Base-by-base conservation (phyloP, 2,113 vertebrate species). In the Fulmarus glacialis region DNA sequence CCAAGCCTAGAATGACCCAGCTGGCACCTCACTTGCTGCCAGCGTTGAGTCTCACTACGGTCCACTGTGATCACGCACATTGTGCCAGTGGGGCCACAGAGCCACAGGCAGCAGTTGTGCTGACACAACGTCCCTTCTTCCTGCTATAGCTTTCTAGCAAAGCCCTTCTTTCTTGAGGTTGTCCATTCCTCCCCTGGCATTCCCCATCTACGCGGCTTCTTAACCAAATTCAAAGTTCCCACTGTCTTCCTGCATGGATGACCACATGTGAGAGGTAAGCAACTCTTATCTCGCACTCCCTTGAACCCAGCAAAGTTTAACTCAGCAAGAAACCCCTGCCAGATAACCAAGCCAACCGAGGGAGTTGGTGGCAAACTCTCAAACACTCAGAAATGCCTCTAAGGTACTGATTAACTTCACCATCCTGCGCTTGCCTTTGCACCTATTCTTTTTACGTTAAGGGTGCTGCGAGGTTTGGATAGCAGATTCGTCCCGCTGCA, bases 201-300 rank as follows among this genome's bases (percentile, higher is more conserved):
- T 5, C 18, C 18, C 6, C 14, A 13, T 24, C 32, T 52, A 6
- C 9, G 17, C 5, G 2, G 11, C 45, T 66, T 60, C 55, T 38
- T 18, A 45, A 47, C 42, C n/a, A 21, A 9, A 32, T 70, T 30
- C 12, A 1, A 30, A 8, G 6, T 27, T 82, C 15, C 12, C 3
- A 2, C 12, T 73, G 22, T 3, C 7, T 9, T 34, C 34, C 52
- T 16, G 11, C 12, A 20, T 2, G 0, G 9, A 4, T 12, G 30
- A 47, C 11, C 40, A 23, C 0, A 0, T 24, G 19, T 30, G 34
- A 58, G 17, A 45, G 9, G 15, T 7, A 20, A 58, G 32, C 0
- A 4, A 6, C 11, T 13, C 14, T 62, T 58, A 56, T 4, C n/a
- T 64, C 0, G 0, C 3, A 2, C 23, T 43, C 23, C 64, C 64